A percentile compares a stretch with the other conserved stretches of the same genome.
phyloP scores from a whole-genome alignment of 2,113 vertebrate species.

The Anthoscopus minutus region DNA sequence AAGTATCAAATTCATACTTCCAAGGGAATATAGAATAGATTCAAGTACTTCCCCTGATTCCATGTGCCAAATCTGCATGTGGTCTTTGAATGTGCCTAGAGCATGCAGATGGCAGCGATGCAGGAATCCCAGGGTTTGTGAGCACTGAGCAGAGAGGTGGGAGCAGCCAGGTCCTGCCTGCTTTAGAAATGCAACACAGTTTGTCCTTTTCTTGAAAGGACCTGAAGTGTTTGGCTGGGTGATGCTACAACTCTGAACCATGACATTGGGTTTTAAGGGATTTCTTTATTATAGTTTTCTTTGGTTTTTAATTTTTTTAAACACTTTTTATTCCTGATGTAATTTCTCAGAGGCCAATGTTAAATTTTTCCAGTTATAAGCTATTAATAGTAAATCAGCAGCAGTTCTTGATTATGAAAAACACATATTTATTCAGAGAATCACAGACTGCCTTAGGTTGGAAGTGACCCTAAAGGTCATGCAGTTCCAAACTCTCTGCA shows the following conservation, averaged over 20 bases:
- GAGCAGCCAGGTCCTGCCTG: not conserved
- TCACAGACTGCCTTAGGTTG: not conserved
- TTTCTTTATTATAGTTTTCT: not conserved
- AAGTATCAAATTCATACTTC: not conserved
- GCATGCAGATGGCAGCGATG: not conserved
- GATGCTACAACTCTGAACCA: not conserved
- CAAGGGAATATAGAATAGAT: not conserved
- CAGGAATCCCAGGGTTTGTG: not conserved
- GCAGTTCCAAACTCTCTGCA: not conserved
- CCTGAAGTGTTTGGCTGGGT: not conserved
- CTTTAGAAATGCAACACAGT: fast-evolving
- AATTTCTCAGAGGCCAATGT: not conserved
- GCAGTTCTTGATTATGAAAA: not conserved
- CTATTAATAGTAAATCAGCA: not conserved
- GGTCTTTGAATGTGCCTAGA: not conserved
- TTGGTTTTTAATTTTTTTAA: not conserved
- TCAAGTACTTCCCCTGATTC: not conserved
- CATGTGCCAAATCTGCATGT: not conserved
- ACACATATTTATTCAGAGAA: not conserved
- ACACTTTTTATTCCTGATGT: not conserved
- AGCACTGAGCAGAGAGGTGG: not conserved
- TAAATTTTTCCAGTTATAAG: not conserved
- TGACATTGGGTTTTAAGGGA: not conserved
- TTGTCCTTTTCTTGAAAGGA: not conserved
- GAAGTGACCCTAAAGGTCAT: not conserved